phyloP scores from a whole-genome alignment of 1,140 invertebrate species.

The Anastatus disparis region DNA sequence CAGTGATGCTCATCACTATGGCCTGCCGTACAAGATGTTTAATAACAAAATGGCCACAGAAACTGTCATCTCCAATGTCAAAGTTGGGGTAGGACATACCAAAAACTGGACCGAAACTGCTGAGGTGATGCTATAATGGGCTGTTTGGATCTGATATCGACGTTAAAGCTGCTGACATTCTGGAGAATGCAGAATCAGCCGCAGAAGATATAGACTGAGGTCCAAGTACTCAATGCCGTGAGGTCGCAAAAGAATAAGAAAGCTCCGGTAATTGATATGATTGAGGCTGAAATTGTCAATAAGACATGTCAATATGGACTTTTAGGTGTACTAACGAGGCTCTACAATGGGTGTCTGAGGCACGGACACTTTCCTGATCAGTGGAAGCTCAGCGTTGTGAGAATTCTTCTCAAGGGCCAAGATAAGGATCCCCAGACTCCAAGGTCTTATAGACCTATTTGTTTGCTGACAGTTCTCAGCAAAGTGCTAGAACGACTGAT shows the following conservation, averaged over 20 bases:
- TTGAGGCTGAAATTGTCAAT: slow-evolving; percentile 1
- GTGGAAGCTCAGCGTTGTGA: slow-evolving; percentile 45
- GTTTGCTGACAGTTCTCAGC: slow-evolving; percentile 45
- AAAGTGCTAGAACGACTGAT: slow-evolving; percentile 48
- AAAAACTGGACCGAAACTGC: neutral
- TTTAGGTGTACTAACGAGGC: no score
- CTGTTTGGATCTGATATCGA: neutral
- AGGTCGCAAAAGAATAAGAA: neutral
- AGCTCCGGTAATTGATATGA: neutral
- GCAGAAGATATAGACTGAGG: neutral
- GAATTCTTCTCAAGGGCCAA: slow-evolving; percentile 38
- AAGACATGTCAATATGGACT: neutral
- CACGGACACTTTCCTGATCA: slow-evolving; percentile 33
- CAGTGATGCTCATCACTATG: neutral
- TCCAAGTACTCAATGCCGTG: neutral
- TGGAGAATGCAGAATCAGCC: neutral
- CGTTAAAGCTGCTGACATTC: neutral
- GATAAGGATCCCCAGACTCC: slow-evolving; percentile 36
- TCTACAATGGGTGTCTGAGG: no score
- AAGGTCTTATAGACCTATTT: slow-evolving; percentile 48
- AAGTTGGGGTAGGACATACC: neutral
- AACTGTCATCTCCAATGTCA: neutral
- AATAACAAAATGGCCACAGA: neutral
- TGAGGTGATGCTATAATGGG: neutral
- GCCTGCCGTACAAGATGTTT: neutral